Conservation (phyloP, 2,113 vertebrate genomes). For the Emydura subglobosa region DNA sequence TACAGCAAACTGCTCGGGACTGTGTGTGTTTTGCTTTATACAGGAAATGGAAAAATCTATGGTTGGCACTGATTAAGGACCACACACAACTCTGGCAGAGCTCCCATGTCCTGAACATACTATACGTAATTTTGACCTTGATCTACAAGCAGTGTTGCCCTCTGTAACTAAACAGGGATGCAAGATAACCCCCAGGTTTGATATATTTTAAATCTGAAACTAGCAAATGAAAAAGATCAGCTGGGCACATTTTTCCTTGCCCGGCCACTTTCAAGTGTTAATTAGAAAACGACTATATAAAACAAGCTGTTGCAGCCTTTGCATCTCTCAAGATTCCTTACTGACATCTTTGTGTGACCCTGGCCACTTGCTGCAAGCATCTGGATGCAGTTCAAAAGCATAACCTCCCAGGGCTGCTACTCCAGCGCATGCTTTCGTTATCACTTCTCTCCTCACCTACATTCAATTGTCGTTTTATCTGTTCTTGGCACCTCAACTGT, state of each 20-base stretch:
- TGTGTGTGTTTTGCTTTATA: not conserved
- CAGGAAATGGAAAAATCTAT: not conserved
- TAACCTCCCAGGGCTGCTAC: not conserved
- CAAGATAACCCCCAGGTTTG: not conserved
- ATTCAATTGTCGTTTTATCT: not conserved
- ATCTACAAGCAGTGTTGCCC: not conserved
- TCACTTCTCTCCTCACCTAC: not conserved
- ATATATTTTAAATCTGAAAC: not conserved
- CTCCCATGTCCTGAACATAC: not conserved
- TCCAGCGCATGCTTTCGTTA: not conserved
- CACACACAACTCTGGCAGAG: not conserved
- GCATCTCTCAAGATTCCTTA: not conserved
- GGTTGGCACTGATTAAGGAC: not conserved
- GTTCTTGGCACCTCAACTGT: not conserved
- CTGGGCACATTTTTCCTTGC: not conserved
- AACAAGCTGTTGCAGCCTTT: not conserved
- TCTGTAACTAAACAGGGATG: not conserved
- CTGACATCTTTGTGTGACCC: not conserved
- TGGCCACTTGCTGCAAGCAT: not conserved
- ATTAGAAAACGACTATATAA: not conserved
- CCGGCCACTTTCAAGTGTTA: not conserved
- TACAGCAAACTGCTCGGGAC: not conserved
- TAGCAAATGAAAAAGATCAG: not conserved
- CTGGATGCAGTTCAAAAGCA: constrained; percentile 9
- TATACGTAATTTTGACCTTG: not conserved